A percentile compares a stretch with the other conserved stretches of the same genome.
Conservation (phyloP, 2,113 vertebrate species). For the Pipra filicauda region DNA sequence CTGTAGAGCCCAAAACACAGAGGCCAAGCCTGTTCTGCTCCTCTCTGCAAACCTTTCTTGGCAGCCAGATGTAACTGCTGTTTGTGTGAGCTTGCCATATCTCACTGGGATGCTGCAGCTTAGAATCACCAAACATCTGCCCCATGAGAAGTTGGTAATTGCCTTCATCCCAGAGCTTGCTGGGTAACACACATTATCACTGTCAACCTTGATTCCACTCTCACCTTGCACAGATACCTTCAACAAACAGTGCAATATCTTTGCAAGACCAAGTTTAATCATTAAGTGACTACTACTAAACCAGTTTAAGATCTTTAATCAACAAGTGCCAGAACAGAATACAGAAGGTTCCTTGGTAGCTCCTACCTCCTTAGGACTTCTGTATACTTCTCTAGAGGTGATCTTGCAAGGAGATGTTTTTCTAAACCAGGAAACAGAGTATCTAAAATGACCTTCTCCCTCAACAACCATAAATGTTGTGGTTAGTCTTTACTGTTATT, state of each 20-base stretch:
- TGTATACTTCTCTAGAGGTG: background rate
- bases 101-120: background rate
- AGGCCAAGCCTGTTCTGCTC: background rate
- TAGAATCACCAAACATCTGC: background rate
- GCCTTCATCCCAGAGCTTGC: background rate
- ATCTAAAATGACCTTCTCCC: background rate
- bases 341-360: background rate
- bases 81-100: background rate
- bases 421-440: background rate
- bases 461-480: background rate
- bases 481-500: background rate
- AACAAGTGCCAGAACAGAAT: background rate
- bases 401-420: background rate
- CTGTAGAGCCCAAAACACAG: background rate
- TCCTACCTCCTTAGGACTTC: background rate
- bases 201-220: background rate
- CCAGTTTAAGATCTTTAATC: background rate
- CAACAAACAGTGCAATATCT: background rate
- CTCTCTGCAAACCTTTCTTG: background rate
- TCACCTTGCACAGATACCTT: background rate
- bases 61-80: background rate
- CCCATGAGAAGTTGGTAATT: background rate
- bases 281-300: background rate
- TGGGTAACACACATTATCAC: background rate
- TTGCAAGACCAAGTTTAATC: background rate